Evolutionary conservation across 2,797 vertebrate genomes (phyloP).

Genomic region (Arnoldichthys spilopterus): DNA sequence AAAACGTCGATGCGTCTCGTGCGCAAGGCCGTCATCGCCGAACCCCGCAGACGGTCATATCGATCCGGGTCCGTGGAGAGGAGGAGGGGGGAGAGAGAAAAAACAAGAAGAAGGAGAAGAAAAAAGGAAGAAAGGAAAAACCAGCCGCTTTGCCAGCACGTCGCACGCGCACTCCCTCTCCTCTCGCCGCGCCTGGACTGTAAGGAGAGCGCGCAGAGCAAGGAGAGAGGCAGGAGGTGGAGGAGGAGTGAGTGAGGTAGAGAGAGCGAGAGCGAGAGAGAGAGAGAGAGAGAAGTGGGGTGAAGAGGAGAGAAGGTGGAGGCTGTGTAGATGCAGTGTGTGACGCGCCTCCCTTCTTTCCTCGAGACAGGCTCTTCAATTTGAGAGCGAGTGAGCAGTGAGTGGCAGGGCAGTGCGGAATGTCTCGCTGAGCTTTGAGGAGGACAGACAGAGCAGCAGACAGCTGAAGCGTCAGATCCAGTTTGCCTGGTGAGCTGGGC

Average conservation of each 20-base stretch:
- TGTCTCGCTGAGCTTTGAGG: constrained; percentile 59
- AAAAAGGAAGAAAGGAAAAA: constrained; percentile 42
- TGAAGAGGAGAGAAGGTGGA: constrained; percentile 24
- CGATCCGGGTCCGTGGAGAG: constrained; percentile 58
- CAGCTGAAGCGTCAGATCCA: neutral
- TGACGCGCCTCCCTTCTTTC: constrained; percentile 48
- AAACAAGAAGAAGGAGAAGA: constrained; percentile 29
- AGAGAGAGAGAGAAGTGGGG: constrained; percentile 14
- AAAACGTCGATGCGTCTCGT: constrained; percentile 50
- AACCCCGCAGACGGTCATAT: constrained; percentile 51
- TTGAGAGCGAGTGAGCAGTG: constrained; percentile 61
- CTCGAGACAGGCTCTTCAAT: constrained; percentile 48
- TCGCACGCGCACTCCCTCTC: constrained; percentile 38
- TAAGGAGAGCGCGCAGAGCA: constrained; percentile 15
- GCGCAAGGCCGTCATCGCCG: constrained; percentile 29
- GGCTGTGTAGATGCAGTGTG: constrained; percentile 46
- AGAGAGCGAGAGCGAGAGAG: no score
- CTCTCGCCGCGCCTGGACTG: constrained; percentile 8
- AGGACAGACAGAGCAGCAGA: constrained; percentile 6
- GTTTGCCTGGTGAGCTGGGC: neutral
- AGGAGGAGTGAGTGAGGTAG: no score
- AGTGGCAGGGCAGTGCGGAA: constrained; percentile 58
- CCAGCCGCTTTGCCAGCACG: constrained; percentile 23
- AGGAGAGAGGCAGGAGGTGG: constrained; percentile 22
- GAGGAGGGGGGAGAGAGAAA: constrained; percentile 23